Percentiles rank a stretch among this genome's conserved stretches.
Evolutionary conservation across 2,113 vertebrate species (phyloP).

Genomic region (Perca flavescens): DNA sequence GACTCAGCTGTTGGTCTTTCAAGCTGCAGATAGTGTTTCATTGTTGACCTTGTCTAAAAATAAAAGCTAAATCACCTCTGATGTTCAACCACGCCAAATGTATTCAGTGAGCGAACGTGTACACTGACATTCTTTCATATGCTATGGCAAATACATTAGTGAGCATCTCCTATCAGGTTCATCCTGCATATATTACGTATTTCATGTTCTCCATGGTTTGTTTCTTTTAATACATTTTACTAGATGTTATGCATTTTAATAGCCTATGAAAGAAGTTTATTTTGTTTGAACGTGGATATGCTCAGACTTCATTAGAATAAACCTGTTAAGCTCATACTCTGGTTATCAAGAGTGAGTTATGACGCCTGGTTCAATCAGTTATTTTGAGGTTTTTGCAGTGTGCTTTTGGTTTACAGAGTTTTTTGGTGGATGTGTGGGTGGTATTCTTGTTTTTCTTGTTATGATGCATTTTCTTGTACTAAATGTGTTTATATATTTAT

Average conservation of each 20-base stretch:
- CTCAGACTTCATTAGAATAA: not conserved
- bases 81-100: slow-evolving; percentile 62
- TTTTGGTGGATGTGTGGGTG: not conserved
- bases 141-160: slow-evolving; percentile 53
- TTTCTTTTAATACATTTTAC: slow-evolving; percentile 6
- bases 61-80: slow-evolving; percentile 69
- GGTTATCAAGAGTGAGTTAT: not conserved
- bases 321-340: not conserved
- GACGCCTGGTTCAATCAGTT: too few relatives aligned
- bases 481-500: not conserved
- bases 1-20: slow-evolving; percentile 65
- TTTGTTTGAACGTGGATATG: not conserved
- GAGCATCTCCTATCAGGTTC: slow-evolving; percentile 41
- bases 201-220: slow-evolving; percentile 9
- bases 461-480: not conserved
- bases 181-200: slow-evolving; percentile 15
- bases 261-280: not conserved
- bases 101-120: slow-evolving; percentile 45
- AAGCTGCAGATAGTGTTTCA: slow-evolving; percentile 62
- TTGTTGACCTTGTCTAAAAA: slow-evolving; percentile 76
- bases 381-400: too few relatives aligned
- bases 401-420: too few relatives aligned
- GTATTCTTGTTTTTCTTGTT: not conserved
- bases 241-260: slow-evolving; percentile 13
- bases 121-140: slow-evolving; percentile 64